Conservation (phyloP, 2,888 invertebrate species). For the Cheilosia vulpina region DNA sequence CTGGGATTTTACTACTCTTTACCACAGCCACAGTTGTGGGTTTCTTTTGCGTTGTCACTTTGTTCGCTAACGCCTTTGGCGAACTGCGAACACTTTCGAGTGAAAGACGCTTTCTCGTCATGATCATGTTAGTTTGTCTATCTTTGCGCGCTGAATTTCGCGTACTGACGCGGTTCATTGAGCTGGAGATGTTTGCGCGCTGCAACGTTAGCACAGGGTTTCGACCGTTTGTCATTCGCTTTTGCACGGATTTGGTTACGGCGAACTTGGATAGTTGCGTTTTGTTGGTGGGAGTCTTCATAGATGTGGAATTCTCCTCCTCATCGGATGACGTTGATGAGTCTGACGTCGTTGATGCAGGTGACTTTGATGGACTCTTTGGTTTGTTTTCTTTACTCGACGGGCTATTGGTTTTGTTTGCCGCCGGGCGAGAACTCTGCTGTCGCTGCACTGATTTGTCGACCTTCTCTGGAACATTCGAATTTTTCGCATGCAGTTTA, state of each 20-base stretch:
- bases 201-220: conserved; percentile 38
- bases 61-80: conserved; percentile 44
- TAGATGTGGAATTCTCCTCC: neutral
- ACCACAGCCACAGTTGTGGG: conserved; percentile 32
- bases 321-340: conserved; percentile 38
- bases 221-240: conserved; percentile 7
- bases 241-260: conserved; percentile 13
- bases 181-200: conserved; percentile 12
- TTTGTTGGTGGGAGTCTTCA: conserved; percentile 9
- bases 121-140: conserved; percentile 76
- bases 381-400: conserved; percentile 72
- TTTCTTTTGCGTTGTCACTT: conserved; percentile 33
- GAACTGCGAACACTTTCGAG: conserved; percentile 76
- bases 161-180: conserved; percentile 75
- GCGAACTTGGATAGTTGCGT: neutral
- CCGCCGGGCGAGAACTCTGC: conserved; percentile 12
- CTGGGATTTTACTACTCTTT: conserved; percentile 49
- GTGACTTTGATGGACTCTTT: conserved; percentile 55
- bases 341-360: conserved; percentile 6
- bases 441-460: neutral
- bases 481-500: conserved; percentile 52
- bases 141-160: conserved; percentile 78
- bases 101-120: conserved; percentile 80
- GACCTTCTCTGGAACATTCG: conserved; percentile 50
- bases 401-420: conserved; percentile 62